Percentiles rank a stretch among this genome's conserved stretches.
phyloP scores from a whole-genome alignment of 2,113 vertebrate species.

The Limanda limanda region DNA sequence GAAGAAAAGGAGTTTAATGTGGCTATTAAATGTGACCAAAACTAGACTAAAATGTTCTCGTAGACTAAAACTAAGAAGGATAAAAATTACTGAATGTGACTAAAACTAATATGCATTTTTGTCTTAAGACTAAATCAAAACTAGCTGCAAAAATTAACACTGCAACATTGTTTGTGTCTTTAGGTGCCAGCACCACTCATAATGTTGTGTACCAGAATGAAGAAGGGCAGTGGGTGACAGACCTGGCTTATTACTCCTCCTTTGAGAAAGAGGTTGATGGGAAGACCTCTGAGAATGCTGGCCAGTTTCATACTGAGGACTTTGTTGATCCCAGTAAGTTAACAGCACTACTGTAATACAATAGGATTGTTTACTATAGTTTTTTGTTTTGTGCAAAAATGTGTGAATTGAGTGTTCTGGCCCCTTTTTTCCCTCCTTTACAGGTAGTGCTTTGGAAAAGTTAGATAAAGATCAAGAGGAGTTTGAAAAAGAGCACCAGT shows the following conservation, averaged over 20 bases:
- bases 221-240: constrained; percentile 96
- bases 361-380: too few relatives aligned
- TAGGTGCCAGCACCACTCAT: constrained; percentile 77
- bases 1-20: too few relatives aligned
- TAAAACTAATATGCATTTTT: too few relatives aligned
- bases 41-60: too few relatives aligned
- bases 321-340: constrained; percentile 89
- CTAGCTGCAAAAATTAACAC: too few relatives aligned
- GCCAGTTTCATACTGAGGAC: constrained; percentile 81
- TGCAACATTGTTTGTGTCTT: constrained; percentile 10
- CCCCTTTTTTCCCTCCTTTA: not conserved
- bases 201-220: constrained; percentile 94
- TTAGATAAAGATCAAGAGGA: constrained; percentile 91
- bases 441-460: constrained; percentile 89
- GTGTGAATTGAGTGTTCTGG: not conserved
- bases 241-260: constrained; percentile 94
- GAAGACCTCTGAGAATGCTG: constrained; percentile 61
- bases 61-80: too few relatives aligned
- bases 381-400: not conserved
- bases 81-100: too few relatives aligned
- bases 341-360: not conserved
- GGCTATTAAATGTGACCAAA: too few relatives aligned
- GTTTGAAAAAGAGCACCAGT: constrained; percentile 92
- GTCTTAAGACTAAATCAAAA: too few relatives aligned
- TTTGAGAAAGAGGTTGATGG: constrained; percentile 88